These are phyloP conservation scores for Cheilosia vulpina DNA, from an alignment of 2,888 invertebrate genomes.

Conservation along the genomic window DNA sequence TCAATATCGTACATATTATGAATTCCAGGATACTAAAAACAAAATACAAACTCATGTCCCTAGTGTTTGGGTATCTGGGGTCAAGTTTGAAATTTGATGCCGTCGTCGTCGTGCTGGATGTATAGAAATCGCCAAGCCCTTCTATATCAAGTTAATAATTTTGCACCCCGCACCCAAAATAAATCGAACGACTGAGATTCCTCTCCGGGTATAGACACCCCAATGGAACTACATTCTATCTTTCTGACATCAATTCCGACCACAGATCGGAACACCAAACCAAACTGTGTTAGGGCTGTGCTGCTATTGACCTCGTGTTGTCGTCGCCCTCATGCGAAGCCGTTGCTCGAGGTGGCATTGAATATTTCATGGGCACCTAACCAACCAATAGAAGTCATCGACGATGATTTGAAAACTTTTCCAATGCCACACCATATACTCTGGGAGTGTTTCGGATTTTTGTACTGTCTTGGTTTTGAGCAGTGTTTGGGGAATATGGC, in stretches of 20 bases:
- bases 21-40: conserved; percentile 43
- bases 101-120: neutral
- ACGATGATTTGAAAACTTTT: conserved; percentile 68
- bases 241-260: conserved; percentile 33
- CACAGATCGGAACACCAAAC: conserved; percentile 31
- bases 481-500: neutral
- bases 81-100: conserved; percentile 47
- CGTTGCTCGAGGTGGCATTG: conserved; percentile 56
- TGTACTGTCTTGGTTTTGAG: conserved; percentile 50
- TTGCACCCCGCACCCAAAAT: conserved; percentile 22
- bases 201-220: neutral
- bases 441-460: conserved; percentile 28
- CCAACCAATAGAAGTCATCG: conserved; percentile 48
- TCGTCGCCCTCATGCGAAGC: conserved; percentile 47
- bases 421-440: conserved; percentile 43
- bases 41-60: conserved; percentile 32
- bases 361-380: conserved; percentile 65
- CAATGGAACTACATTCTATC: conserved; percentile 12
- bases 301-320: conserved; percentile 60
- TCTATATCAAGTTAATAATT: conserved; percentile 35
- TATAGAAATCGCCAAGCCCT: neutral
- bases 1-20: conserved; percentile 48
- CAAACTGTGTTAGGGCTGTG: conserved; percentile 53
- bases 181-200: conserved; percentile 31
- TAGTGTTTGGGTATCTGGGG: conserved; percentile 35